Evolutionary conservation across 1,140 invertebrate genomes (phyloP).

Genomic region (Bicyclus anynana): DNA sequence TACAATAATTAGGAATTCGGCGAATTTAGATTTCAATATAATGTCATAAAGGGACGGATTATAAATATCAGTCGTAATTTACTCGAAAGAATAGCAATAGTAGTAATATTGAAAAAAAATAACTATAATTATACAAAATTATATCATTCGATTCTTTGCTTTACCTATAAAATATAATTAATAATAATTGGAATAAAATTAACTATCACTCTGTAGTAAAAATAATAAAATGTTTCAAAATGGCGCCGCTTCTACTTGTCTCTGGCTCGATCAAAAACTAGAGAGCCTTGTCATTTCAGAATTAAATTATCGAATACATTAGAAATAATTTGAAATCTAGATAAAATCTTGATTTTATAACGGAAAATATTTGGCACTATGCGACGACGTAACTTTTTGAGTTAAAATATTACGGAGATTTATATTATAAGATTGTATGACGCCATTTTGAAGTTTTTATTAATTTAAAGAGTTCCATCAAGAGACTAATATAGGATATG

Average conservation of each 20-base stretch:
- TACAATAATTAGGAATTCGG: slow-evolving; percentile 26
- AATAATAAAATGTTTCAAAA: slow-evolving; percentile 1
- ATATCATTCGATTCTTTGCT: neutral
- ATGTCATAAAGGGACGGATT: slow-evolving; percentile 11
- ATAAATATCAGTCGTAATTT: slow-evolving; percentile 18
- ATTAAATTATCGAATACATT: too few species aligned
- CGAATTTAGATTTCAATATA: slow-evolving; percentile 6
- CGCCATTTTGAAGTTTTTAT: slow-evolving; percentile 2
- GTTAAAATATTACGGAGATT: too few species aligned
- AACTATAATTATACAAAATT: neutral
- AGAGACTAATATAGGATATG: slow-evolving; percentile 45
- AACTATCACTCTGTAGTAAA: neutral
- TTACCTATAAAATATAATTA: neutral
- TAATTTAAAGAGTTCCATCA: neutral
- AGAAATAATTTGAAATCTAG: too few species aligned
- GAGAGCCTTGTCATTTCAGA: too few species aligned
- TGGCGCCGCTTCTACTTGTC: neutral
- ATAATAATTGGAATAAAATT: neutral
- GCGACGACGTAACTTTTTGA: too few species aligned
- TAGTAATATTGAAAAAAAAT: neutral
- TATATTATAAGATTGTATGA: neutral
- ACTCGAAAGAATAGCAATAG: neutral
- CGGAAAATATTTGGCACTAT: too few species aligned
- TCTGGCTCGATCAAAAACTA: neutral
- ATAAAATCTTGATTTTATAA: too few species aligned